Base-by-base conservation (phyloP, 2,797 vertebrate species). In the Phataginus tetradactyla region DNA sequence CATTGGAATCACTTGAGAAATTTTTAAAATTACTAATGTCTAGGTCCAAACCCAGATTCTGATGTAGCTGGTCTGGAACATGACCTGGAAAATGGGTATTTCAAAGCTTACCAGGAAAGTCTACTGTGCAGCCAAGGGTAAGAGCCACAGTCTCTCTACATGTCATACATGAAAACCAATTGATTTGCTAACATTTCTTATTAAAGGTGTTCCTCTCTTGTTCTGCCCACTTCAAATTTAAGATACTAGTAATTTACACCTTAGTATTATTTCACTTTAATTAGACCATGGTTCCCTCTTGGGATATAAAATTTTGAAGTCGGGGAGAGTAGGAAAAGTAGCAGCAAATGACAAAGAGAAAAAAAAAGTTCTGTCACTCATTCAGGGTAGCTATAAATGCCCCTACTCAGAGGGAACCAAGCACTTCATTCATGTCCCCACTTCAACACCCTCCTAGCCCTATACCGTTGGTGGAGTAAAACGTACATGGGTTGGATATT, bases 91-190 rank as follows among this genome's bases (percentile, higher is more conserved):
- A 91, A 57, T 8, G 39, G 25, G 1, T 21, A 45, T 57, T 84
- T 68, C 17, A 63, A 81, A 95, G 80, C 21, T 90, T 93, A n/a
- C 64, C 63, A 89, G 27, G 37, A 96, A n/a, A 86, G 25, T 45
- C 37, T 90, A 37, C 59, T 80, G 0, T 71, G 27, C 15, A 77
- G 71, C 9, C 34, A 77, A 86, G 13, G 45, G 29, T n/a, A 21
- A 83, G 51, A 78, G 74, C 8, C 39, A 64, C 7, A 34, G 25
- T 39, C 51, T 69, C 15, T 42, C 42, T 23, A 32, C 0, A 49
- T 55, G 7, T 27, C 4, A 32, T 20, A 77, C 37, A 34, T 66
- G 42, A 71, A 94, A 93, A 86, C 78, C 75, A 80, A 63, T 2
- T 37, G 27, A 77, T 83, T 74, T 57, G 14, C 75, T 90, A 93